Conservation (phyloP, 2,113 vertebrate species). For the Falcunculus frontatus region DNA sequence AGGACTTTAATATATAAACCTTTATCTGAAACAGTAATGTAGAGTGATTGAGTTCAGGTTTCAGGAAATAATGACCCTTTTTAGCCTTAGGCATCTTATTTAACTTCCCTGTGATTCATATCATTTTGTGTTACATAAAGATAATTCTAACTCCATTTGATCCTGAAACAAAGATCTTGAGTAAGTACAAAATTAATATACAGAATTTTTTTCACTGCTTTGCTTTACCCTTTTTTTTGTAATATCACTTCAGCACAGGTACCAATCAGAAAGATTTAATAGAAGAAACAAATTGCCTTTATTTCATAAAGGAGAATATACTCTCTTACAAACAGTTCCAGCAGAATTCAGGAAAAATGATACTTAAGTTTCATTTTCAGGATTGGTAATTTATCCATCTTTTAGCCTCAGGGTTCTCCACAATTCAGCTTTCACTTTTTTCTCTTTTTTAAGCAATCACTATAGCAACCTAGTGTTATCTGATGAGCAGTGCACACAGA, state of each 20-base stretch:
- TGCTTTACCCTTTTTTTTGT: background rate
- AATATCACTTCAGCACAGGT: background rate
- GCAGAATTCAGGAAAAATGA: background rate
- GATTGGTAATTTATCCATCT: constrained; percentile 19
- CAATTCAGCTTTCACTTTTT: background rate
- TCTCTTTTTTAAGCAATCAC: constrained; percentile 8
- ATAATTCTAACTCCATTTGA: background rate
- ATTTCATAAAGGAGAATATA: background rate
- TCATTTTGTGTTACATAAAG: background rate
- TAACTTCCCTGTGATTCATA: background rate
- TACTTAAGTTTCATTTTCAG: constrained; percentile 1
- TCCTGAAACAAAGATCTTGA: background rate
- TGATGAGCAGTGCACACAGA: background rate
- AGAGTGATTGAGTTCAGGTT: background rate
- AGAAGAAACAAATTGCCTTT: background rate
- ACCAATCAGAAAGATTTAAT: background rate
- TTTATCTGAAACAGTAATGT: background rate
- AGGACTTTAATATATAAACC: background rate
- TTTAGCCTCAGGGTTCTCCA: background rate
- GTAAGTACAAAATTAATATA: background rate
- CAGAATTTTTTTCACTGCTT: background rate
- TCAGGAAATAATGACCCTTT: background rate
- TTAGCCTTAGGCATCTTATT: background rate
- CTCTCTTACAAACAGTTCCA: background rate
- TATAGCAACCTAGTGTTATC: constrained; percentile 45